Evolutionary conservation across 2,113 vertebrate species (phyloP), one percentile per base, ranked within the genome.

Genomic region (Leptosomus discolor): DNA sequence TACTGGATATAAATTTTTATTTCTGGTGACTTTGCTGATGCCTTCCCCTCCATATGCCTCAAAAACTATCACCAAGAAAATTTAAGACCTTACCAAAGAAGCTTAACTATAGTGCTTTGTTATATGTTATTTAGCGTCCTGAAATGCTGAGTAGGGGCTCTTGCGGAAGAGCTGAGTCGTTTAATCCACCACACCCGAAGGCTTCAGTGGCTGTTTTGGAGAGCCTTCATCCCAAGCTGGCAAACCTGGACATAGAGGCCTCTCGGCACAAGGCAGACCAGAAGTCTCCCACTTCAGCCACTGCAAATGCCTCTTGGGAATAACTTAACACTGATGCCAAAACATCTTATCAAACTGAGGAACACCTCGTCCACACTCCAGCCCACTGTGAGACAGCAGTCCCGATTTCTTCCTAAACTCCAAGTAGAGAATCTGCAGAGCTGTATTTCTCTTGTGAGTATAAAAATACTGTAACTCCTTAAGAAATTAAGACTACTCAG

Each of bases 291-390:
- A 5, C 14, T 86, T 46, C 2, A 50, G 39, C 21, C 19, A 11
- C 11, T 48, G 36, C 57, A 50, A 30, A 20, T 20, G n/a, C 11
- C 30, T 32, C 32, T 53, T 5, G 6, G 60, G 22, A 94, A 53
- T 27, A 37, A n/a, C 0, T 58, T 11, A 39, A 17, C 2, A 4
- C 0, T 0, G n/a, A 7, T 77, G 19, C 37, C 50, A 36, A 43
- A 80, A 23, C 18, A 12, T 4, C 30, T 65, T 27, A 27, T 32
- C 29, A 53, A 64, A 45, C 3, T 0, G 1, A 29, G 50, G 58
- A 56, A 41, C 27, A 50, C 5, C 19, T 34, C 30, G 10, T 36
- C 43, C 36, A 3, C 1, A 0, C n/a, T 50, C 37, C 56, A 51
- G 43, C 65, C 71, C n/a, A n/a, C n/a, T 5, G 5, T 54, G 41